Evolutionary conservation across 2,113 vertebrate genomes (phyloP), one percentile per base, ranked within the genome.

Genomic region (Monopterus albus): DNA sequence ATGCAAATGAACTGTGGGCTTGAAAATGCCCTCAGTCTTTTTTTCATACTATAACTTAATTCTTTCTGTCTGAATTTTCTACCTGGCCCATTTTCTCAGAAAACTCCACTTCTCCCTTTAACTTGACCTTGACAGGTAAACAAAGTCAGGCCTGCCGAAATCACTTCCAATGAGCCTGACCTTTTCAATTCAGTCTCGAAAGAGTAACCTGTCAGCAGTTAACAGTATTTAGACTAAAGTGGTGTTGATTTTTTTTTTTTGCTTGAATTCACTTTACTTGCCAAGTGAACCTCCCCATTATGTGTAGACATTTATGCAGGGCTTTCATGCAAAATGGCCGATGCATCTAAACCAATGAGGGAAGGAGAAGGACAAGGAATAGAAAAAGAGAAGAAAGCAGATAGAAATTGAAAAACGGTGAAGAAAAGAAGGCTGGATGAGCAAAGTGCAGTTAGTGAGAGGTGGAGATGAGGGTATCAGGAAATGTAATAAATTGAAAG

Each of bases 131-230:
- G 28, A 72, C 65, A 76, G 17, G 39, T 57, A 23, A 65, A 74
- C 47, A 75, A 60, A 68, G 56, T 67, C 51, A 31, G 53, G 13
- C 21, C 49, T 51, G 62, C 78, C 46, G 36, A 15, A 49, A 33
- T 75, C 57, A 50, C 55, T 66, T 55, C 52, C 20, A 58, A 6
- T 15, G 10, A 47, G 36, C 33, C 14, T n/a, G 23, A 20, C 25
- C 29, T 35, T 46, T 62, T 70, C 5, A 52, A 43, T 73, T 43
- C 28, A 53, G 10, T 20, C 20, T 25, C 12, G 7, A 72, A 65
- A 79, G 5, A 10, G 52, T 51, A n/a, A 72, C 29, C 51, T 56
- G 64, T 75, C 61, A 68, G 40, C 65, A 56, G 25, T 50, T 33
- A 50, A n/a, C n/a, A 25, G 18, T 39, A 35, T 52, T 71, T 23